These are phyloP conservation scores for Craterocephalus amniculus DNA, from an alignment of 2,797 vertebrate species.

Conservation along the genomic window DNA sequence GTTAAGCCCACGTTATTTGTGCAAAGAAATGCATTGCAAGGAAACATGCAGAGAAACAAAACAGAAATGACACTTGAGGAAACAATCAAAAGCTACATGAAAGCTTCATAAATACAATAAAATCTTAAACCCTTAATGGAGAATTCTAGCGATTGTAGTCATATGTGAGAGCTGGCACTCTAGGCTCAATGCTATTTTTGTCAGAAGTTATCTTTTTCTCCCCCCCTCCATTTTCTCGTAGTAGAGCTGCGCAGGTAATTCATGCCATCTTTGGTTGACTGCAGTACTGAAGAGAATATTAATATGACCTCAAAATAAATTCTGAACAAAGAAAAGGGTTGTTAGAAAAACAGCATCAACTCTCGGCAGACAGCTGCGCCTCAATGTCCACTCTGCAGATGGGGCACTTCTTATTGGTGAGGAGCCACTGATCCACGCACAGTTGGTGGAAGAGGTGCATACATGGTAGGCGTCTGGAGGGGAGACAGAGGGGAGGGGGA, in stretches of 20 bases:
- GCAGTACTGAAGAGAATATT: constrained; percentile 92
- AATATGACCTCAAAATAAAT: constrained; percentile 83
- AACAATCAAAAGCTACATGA: constrained; percentile 93
- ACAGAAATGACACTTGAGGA: constrained; percentile 88
- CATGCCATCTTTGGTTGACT: constrained; percentile 99
- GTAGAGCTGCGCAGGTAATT: constrained; percentile 93
- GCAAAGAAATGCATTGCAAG: constrained; percentile 99
- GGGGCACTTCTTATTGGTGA: constrained; percentile 99
- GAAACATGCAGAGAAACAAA: constrained; percentile 97
- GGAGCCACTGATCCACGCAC: constrained; percentile 98
- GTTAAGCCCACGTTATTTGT: constrained; percentile 94
- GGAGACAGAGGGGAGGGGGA: constrained; percentile 15
- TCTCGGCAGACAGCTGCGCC: constrained; percentile 97
- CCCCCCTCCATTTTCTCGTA: constrained; percentile 60
- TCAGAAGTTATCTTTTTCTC: constrained; percentile 70
- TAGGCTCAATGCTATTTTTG: constrained; percentile 85
- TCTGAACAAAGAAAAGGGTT: constrained; percentile 83
- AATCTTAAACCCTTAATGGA: constrained; percentile 92
- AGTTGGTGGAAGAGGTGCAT: constrained; percentile 99
- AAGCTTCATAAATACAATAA: constrained; percentile 99
- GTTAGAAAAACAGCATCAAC: constrained; percentile 92
- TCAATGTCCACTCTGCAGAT: constrained; percentile 99
- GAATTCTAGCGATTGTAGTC: constrained; percentile 95
- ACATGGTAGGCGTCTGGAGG: constrained; percentile 94
- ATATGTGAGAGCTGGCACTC: constrained; percentile 94